These are phyloP conservation scores for Bubo blakistoni DNA, from an alignment of 2,113 vertebrate genomes.

Conservation along the genomic window DNA sequence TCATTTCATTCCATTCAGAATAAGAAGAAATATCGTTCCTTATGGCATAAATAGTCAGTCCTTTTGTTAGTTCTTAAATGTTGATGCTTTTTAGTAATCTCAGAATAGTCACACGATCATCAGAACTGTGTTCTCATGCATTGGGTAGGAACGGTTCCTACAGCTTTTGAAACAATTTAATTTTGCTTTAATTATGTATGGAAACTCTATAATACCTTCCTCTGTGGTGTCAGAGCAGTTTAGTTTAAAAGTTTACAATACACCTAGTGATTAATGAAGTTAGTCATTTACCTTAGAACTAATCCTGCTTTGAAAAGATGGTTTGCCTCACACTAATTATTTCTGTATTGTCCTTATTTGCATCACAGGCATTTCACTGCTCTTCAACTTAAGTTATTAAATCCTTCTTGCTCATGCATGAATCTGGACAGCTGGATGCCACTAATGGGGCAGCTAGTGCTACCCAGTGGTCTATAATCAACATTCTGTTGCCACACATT, in stretches of 20 bases:
- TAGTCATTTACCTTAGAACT: neutral
- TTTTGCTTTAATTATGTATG: neutral
- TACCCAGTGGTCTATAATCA: conserved; percentile 36
- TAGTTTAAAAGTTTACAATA: neutral
- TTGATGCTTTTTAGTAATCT: neutral
- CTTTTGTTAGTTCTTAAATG: neutral
- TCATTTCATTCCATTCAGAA: neutral
- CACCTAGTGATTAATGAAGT: neutral
- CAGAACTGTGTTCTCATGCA: neutral
- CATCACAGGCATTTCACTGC: neutral
- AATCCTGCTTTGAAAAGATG: conserved; percentile 16
- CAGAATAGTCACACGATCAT: neutral
- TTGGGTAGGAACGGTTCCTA: neutral
- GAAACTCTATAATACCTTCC: neutral
- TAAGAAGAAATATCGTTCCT: neutral
- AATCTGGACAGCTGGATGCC: conserved; percentile 40
- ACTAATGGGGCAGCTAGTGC: neutral
- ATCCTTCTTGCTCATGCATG: conserved; percentile 5
- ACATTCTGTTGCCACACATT: conserved; percentile 9
- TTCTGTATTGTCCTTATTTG: conserved; percentile 8
- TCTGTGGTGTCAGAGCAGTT: neutral
- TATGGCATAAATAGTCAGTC: neutral
- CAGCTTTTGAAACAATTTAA: neutral
- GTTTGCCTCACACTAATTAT: conserved; percentile 13
- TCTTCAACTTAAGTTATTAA: conserved; percentile 32